These are phyloP conservation scores for Bombyx mandarina DNA, from an alignment of 1,140 invertebrate species.

Conservation along the genomic window DNA sequence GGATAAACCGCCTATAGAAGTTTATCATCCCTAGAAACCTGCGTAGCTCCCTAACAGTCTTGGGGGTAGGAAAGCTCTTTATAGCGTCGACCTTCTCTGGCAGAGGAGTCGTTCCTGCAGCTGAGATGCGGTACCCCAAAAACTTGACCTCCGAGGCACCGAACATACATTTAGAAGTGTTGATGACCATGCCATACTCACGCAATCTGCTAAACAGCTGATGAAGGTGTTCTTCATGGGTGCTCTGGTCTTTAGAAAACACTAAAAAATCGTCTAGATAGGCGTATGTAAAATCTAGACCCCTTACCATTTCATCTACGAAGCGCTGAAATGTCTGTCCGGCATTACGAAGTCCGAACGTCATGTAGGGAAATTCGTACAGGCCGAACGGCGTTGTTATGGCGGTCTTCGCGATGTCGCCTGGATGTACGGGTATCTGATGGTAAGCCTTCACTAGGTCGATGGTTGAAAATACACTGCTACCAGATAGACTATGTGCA, in stretches of 20 bases:
- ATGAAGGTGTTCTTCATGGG: no score
- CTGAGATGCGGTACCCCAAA: no score
- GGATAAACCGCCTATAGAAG: not conserved
- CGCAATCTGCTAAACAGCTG: no score
- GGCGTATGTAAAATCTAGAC: not conserved
- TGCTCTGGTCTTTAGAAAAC: no score
- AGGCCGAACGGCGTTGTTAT: not conserved
- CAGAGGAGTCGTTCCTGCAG: not conserved
- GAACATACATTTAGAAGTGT: no score
- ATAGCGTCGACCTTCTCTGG: not conserved
- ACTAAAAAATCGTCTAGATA: not conserved
- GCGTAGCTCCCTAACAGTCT: not conserved
- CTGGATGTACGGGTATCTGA: not conserved
- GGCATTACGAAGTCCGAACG: not conserved
- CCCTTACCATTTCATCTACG: not conserved
- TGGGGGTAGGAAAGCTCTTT: not conserved
- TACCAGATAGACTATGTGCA: not conserved
- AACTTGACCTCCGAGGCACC: no score
- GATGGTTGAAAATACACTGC: not conserved
- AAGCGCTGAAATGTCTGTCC: constrained; percentile 4
- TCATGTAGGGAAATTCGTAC: constrained; percentile 1
- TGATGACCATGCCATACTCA: no score
- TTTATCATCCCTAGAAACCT: not conserved
- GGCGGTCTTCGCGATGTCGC: constrained; percentile 1
- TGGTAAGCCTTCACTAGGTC: not conserved